A percentile compares a stretch with the other conserved stretches of the same genome.
Conservation (phyloP, 2,888 invertebrate species). For the Eutolmus rufibarbis region DNA sequence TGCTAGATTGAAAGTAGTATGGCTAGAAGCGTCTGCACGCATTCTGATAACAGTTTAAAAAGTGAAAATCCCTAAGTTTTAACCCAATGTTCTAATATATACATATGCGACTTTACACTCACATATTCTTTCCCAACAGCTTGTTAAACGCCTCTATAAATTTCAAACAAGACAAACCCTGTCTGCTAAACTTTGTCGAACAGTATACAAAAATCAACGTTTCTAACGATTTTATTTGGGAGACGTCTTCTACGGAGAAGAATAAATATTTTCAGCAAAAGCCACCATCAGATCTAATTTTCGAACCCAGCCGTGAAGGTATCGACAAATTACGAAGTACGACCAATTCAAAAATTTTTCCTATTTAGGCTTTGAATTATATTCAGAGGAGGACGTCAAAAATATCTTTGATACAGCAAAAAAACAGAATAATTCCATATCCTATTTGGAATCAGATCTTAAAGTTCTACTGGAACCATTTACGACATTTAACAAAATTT, state of each 20-base stretch:
- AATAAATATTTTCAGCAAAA: not conserved
- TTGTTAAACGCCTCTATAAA: not conserved
- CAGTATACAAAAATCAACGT: not conserved
- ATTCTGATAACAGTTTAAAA: not conserved
- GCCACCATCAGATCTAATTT: not conserved
- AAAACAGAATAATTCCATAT: not conserved
- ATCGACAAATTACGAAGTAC: not conserved
- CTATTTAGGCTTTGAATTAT: not conserved
- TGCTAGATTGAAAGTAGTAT: slow-evolving; percentile 13
- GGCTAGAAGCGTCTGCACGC: not conserved
- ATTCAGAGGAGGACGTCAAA: not conserved
- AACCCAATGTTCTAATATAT: not conserved
- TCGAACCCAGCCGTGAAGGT: not conserved
- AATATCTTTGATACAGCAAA: not conserved
- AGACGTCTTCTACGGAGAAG: not conserved
- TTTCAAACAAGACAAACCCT: not conserved
- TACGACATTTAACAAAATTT: slow-evolving; percentile 14
- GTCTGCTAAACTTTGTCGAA: not conserved
- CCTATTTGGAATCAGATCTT: not conserved
- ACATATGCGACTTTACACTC: not conserved
- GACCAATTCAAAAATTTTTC: not conserved
- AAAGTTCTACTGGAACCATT: not conserved
- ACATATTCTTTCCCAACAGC: not conserved
- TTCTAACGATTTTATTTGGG: not conserved
- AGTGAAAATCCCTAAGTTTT: not conserved